Percentiles rank a stretch among this genome's conserved stretches.
Conservation (phyloP, 2,888 invertebrate species). For the Gastracanthus pulcherrimus region DNA sequence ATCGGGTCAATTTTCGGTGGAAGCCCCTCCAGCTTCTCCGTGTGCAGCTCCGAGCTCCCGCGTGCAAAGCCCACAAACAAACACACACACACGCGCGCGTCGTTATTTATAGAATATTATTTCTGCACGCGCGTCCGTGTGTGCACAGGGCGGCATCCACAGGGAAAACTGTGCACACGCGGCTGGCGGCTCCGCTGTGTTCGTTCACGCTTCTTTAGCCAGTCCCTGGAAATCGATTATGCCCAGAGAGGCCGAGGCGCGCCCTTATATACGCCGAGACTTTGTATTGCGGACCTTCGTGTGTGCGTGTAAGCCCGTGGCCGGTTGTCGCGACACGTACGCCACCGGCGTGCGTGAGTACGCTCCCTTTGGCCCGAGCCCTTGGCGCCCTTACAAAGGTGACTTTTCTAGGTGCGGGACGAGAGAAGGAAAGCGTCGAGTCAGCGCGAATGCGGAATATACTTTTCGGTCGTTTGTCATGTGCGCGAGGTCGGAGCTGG, state of each 20-base stretch:
- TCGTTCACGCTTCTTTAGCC: background rate
- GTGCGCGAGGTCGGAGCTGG: background rate
- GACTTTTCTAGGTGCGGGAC: background rate
- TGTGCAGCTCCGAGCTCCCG: no score
- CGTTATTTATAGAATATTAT: constrained; percentile 44
- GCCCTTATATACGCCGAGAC: background rate
- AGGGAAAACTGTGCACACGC: background rate
- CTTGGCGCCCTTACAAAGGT: background rate
- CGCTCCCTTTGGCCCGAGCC: background rate
- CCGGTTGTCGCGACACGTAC: constrained; percentile 11
- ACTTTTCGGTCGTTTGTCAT: constrained; percentile 22
- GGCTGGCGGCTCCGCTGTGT: no score
- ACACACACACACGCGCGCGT: background rate
- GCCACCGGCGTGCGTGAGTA: background rate
- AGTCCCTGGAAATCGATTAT: constrained; percentile 31
- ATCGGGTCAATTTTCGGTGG: constrained; percentile 5
- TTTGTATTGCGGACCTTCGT: background rate
- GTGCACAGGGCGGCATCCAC: background rate
- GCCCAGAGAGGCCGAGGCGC: background rate
- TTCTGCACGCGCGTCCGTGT: constrained; percentile 24
- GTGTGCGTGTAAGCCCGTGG: background rate
- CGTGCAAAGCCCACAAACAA: constrained; percentile 1
- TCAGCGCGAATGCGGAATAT: constrained; percentile 2
- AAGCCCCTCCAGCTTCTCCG: no score
- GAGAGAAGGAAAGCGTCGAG: background rate